Percentiles rank a stretch among this genome's conserved stretches.
These are phyloP conservation scores for Homarus gammarus DNA, from an alignment of 2,888 invertebrate genomes.

Conservation along the genomic window DNA sequence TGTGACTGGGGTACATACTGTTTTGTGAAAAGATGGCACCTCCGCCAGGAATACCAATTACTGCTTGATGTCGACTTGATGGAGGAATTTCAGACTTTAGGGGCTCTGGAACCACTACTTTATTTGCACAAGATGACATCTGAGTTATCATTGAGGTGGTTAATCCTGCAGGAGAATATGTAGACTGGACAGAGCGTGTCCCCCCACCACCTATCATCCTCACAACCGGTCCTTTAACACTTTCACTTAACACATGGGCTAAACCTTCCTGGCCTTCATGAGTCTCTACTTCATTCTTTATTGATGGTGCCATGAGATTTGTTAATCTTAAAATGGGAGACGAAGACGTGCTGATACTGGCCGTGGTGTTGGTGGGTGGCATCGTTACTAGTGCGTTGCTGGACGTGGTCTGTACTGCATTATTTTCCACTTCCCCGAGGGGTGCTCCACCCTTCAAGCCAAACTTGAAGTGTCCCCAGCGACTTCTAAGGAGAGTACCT, in stretches of 20 bases:
- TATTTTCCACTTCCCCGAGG: slow-evolving; percentile 65
- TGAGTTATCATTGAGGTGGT: slow-evolving; percentile 54
- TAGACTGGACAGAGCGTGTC: slow-evolving; percentile 33
- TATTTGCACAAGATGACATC: slow-evolving; percentile 34
- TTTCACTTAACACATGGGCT: slow-evolving; percentile 69
- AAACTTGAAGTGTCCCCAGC: slow-evolving; percentile 73
- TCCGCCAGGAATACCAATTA: slow-evolving; percentile 78
- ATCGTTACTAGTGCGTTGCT: slow-evolving; percentile 81
- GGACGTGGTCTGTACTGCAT: slow-evolving; percentile 74
- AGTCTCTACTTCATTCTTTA: slow-evolving; percentile 78
- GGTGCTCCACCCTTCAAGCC: slow-evolving; percentile 73
- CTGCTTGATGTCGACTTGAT: slow-evolving; percentile 78
- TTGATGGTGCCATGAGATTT: slow-evolving; percentile 76
- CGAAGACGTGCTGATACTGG: slow-evolving; percentile 81
- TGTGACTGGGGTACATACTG: slow-evolving; percentile 70
- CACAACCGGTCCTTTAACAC: slow-evolving; percentile 64
- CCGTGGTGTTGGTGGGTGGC: slow-evolving; percentile 80
- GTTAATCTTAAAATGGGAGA: slow-evolving; percentile 74
- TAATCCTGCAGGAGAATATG: slow-evolving; percentile 53
- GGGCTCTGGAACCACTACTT: slow-evolving; percentile 69
- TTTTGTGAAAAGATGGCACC: slow-evolving; percentile 73
- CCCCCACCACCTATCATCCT: slow-evolving; percentile 45
- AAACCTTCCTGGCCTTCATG: slow-evolving; percentile 67
- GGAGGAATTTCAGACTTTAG: slow-evolving; percentile 77
- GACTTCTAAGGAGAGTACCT: slow-evolving; percentile 76